Evolutionary conservation across 2,888 invertebrate genomes (phyloP).

Genomic region (Parelbella ahira): DNA sequence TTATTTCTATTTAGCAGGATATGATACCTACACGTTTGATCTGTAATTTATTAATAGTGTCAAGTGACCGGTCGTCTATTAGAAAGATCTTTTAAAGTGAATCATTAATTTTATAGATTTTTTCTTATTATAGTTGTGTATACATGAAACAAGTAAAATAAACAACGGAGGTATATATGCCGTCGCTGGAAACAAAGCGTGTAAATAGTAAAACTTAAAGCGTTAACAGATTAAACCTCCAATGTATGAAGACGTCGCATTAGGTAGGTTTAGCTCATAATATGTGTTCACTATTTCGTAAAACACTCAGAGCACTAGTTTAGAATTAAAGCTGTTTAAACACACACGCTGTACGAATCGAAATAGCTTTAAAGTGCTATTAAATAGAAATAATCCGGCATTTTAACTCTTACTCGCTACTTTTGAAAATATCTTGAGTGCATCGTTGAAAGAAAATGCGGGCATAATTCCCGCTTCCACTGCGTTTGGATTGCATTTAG

Average conservation of each 20-base stretch:
- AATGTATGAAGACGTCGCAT: neutral
- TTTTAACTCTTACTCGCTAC: conserved; percentile 53
- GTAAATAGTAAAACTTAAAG: neutral
- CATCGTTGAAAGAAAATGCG: conserved; percentile 77
- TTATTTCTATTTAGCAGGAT: too few relatives aligned
- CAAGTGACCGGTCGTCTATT: too few relatives aligned
- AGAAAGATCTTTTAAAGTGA: too few relatives aligned
- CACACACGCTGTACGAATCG: conserved; percentile 28
- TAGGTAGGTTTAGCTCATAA: conserved; percentile 16
- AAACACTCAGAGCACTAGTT: conserved; percentile 18
- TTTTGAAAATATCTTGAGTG: conserved; percentile 70
- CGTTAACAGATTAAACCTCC: conserved; percentile 2
- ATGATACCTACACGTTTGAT: too few relatives aligned
- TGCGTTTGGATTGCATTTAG: conserved; percentile 75
- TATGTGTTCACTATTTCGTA: conserved; percentile 23
- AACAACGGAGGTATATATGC: too few relatives aligned
- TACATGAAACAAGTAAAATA: too few relatives aligned
- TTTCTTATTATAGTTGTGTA: too few relatives aligned
- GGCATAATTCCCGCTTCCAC: conserved; percentile 69
- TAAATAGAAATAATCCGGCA: conserved; percentile 61
- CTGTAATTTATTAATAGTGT: too few relatives aligned
- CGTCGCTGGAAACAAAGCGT: too few relatives aligned
- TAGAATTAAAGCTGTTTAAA: conserved; percentile 18
- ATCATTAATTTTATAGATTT: too few relatives aligned
- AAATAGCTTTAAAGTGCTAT: conserved; percentile 35